Base-by-base conservation (phyloP, 2,888 invertebrate genomes). In the Aspidiotus rigidus region DNA sequence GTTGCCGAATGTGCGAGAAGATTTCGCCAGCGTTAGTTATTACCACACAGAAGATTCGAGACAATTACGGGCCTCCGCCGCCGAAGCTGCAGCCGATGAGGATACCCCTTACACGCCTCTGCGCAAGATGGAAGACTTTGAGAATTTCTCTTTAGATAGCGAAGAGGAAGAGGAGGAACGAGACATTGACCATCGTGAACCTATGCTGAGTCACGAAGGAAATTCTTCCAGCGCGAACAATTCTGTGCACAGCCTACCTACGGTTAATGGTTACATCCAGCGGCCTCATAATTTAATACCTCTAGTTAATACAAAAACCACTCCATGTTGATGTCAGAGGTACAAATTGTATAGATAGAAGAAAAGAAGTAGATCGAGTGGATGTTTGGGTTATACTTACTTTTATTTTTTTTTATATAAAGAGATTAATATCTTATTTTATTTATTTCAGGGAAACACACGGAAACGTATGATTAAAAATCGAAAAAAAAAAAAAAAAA, bases 1-100 rank as follows among this genome's bases (percentile, higher is more conserved):
- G 71, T 81, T 88, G 73, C 82, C 85, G 60, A 82, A 84, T 74
- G 82, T 89, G 72, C 83, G 83, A 73, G 42, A 72, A 11, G 69
- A 71, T 57, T 81, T 90, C 83, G 75, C 77, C 66, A 77, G 81
- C 73, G 81, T 84, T 66, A 86, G 87, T 59, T 88, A 86, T 76
- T 87, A 83, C 75, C 83, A 84, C 74, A 82, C 82, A 73, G 76
- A 80, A 1, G 83, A 82, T 42, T 84, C 83, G 7, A 77, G 79
- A 60, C 84, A 84, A 49, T 63, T 75, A n/a, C 71, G 75, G 16
- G 72, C 69, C 40, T 62, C 57, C 15, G 54, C 61, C 13, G 69
- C 61, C n/a, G 63, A 62, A 63, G 62, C 69, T 7, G 62, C 64
- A 40, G 71, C 72, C 39, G 71, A 72, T 15, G 71, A 71, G 40